Evolutionary conservation across 2,113 vertebrate genomes (phyloP).

Genomic region (Salvator merianae): DNA sequence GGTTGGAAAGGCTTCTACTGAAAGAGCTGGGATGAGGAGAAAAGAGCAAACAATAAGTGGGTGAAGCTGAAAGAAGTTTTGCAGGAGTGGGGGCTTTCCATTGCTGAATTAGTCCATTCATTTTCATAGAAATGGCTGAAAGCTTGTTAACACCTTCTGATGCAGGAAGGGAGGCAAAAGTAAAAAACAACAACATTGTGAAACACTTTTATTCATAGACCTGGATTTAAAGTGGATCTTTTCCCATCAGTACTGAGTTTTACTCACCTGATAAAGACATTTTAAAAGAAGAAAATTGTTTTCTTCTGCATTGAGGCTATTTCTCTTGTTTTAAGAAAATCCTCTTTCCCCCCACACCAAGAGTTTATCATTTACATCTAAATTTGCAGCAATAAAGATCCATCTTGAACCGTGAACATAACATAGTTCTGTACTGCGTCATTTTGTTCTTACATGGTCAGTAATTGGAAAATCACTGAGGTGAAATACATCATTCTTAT

Average conservation of each 20-base stretch:
- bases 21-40: background rate
- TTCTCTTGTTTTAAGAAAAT: slow-evolving; percentile 49
- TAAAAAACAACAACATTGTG: background rate
- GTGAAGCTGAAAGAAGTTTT: background rate
- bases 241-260: slow-evolving; percentile 29
- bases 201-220: background rate
- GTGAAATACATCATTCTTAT: background rate
- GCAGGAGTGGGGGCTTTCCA: background rate
- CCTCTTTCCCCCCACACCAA: slow-evolving; percentile 38
- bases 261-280: slow-evolving; percentile 29
- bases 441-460: no score
- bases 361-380: slow-evolving; percentile 36
- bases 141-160: background rate
- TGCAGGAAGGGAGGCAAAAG: background rate
- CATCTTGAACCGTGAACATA: slow-evolving; percentile 41
- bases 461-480: slow-evolving; percentile 8
- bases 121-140: background rate
- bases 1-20: background rate
- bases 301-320: slow-evolving; percentile 39
- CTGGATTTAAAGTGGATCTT: slow-evolving; percentile 22
- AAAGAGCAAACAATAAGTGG: background rate
- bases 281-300: slow-evolving; percentile 21
- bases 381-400: slow-evolving; percentile 45
- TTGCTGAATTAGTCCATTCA: background rate
- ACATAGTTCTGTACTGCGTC: background rate